These are phyloP conservation scores for Drosophila anomelani DNA, from an alignment of 2,888 invertebrate species.

Conservation along the genomic window DNA sequence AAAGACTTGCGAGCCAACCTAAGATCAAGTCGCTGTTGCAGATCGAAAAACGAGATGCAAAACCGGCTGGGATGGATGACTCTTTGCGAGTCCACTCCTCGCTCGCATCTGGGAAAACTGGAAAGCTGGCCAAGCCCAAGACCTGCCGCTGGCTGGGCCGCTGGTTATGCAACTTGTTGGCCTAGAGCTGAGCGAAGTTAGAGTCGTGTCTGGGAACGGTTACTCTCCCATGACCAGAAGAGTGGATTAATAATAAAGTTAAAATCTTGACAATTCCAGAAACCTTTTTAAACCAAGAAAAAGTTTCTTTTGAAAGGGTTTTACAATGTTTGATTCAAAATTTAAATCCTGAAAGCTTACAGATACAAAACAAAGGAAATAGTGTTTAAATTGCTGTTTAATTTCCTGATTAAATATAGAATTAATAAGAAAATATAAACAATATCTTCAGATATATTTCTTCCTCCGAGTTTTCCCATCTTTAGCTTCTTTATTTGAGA, in stretches of 20 bases:
- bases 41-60: conserved; percentile 22
- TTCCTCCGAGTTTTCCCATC: too few relatives aligned
- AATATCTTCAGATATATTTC: background rate
- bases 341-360: background rate
- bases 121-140: conserved; percentile 33
- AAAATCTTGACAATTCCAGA: background rate
- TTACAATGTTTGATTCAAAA: background rate
- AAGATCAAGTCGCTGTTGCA: conserved; percentile 14
- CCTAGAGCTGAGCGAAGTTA: conserved; percentile 25
- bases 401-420: background rate
- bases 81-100: conserved; percentile 2
- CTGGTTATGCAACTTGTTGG: conserved; percentile 37
- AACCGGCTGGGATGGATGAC: conserved; percentile 25
- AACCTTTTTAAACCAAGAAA: background rate
- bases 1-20: conserved; percentile 14
- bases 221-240: conserved; percentile 9
- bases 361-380: background rate
- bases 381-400: background rate
- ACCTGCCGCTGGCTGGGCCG: background rate
- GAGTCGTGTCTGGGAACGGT: conserved; percentile 25
- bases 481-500: background rate
- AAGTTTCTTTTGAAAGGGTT: background rate
- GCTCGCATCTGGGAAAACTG: conserved; percentile 33
- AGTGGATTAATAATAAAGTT: too few relatives aligned
- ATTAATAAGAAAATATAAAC: background rate